Base-by-base conservation (phyloP, 1,140 invertebrate genomes). In the Trichonephila clavipes region DNA sequence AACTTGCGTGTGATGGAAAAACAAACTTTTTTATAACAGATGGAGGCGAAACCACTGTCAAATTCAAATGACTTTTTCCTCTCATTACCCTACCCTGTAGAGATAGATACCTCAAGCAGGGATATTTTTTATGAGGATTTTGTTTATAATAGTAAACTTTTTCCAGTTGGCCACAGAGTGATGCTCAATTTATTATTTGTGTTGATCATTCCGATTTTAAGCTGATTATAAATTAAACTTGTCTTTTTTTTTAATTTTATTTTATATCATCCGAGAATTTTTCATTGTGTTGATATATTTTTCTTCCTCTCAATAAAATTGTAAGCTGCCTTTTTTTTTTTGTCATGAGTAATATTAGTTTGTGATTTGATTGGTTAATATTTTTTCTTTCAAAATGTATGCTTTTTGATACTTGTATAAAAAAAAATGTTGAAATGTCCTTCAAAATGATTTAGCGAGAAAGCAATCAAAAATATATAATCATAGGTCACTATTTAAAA, bases 171-270 rank as follows among this genome's bases (percentile, higher is more conserved):
- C 51, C 51, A 51, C 82, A n/a, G n/a, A 83, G 82, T 58, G 44
- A 69, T 83, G 82, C 82, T 83, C 82, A 83, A 83, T 83, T 83
- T 83, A 83, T 24, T 40, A 34, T 12, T 83, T 83, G 82, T 83
- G 44, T 83, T 83, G 21, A 83, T 58, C 51, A 59, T 83, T 83
- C 82, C 51, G 82, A 19, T 83, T 51, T 83, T 83, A 58, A 16
- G 18, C 7, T 21, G n/a, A 51, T 58, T 83, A 24, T 19, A 83
- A 83, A 83, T 58, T 83, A 14, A 51, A 83, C 24, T 83, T 77
- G 24, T 34, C 28, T 16, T 77, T 77, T 72, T 16, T 77, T 34
- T 34, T 40, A 77, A 16, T 40, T 77, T 77, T 77, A 64, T 16
- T 19, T 64, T 64, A 64, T 64, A 21, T 19, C 72, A 34, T 77